Evolutionary conservation across 2,797 vertebrate genomes (phyloP).

Genomic region (Jordanella pulchra): DNA sequence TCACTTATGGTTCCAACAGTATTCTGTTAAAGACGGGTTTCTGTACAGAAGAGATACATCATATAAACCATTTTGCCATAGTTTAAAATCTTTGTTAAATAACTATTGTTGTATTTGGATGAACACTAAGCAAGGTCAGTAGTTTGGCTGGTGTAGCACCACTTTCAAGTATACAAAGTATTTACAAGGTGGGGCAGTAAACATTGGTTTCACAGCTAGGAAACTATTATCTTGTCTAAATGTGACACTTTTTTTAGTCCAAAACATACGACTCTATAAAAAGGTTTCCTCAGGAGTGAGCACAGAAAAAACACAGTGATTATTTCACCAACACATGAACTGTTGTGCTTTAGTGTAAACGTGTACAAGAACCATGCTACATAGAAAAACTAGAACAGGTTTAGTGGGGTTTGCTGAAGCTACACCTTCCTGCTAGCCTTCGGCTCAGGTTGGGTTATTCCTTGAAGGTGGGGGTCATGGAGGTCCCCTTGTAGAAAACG

Average conservation of each 20-base stretch:
- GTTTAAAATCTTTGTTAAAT: constrained; percentile 59
- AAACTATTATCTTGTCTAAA: constrained; percentile 42
- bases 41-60: constrained; percentile 64
- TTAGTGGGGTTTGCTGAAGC: constrained; percentile 31
- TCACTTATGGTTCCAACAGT: constrained; percentile 84
- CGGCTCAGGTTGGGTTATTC: constrained; percentile 69
- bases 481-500: constrained; percentile 98
- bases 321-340: constrained; percentile 64
- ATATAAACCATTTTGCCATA: constrained; percentile 66
- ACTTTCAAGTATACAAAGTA: constrained; percentile 55
- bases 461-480: constrained; percentile 88
- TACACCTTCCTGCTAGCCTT: constrained; percentile 10
- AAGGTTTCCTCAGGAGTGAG: constrained; percentile 55
- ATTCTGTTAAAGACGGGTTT: constrained; percentile 66
- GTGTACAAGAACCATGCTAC: constrained; percentile 74
- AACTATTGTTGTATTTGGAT: constrained; percentile 55
- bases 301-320: constrained; percentile 71
- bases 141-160: constrained; percentile 67
- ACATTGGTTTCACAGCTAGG: constrained; percentile 58
- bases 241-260: constrained; percentile 43
- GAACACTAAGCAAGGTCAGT: constrained; percentile 48
- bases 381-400: constrained; percentile 50
- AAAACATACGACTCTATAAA: constrained; percentile 53
- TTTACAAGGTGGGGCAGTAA: constrained; percentile 57
- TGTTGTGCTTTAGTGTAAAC: constrained; percentile 79